These are phyloP conservation scores for Rhingia campestris DNA, from an alignment of 2,888 invertebrate species.

Conservation along the genomic window DNA sequence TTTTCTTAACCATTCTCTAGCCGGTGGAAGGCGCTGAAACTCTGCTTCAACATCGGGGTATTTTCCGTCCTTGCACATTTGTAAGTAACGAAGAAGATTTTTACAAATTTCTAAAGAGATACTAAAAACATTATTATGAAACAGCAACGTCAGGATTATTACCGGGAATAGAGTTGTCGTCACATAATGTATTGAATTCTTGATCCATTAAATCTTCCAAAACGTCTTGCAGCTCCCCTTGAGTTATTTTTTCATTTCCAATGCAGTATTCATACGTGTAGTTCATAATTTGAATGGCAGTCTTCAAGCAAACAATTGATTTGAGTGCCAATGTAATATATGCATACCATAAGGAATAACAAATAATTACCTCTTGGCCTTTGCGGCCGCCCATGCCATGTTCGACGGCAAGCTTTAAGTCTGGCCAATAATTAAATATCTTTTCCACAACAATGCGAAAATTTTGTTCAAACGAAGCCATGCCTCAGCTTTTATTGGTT, in stretches of 20 bases:
- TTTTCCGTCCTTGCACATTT: constrained; percentile 84
- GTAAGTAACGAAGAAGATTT: constrained; percentile 84
- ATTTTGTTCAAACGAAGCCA: constrained; percentile 72
- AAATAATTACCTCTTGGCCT: constrained; percentile 85
- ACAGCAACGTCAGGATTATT: constrained; percentile 23
- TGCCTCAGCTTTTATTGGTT: not conserved
- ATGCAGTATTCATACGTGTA: constrained; percentile 87
- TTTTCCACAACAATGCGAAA: constrained; percentile 87
- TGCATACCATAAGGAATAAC: not conserved
- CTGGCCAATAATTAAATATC: constrained; percentile 89
- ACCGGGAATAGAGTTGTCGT: constrained; percentile 88
- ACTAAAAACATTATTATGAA: not conserved
- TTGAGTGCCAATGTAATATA: not conserved
- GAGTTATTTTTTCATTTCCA: constrained; percentile 84
- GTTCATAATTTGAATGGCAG: constrained; percentile 86
- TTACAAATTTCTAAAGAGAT: constrained; percentile 84
- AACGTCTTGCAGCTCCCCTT: constrained; percentile 86
- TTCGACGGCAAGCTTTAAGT: constrained; percentile 88
- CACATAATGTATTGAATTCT: constrained; percentile 88
- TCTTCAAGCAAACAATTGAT: constrained; percentile 82
- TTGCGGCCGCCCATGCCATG: constrained; percentile 89
- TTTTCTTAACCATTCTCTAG: constrained; percentile 85
- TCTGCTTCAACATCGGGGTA: constrained; percentile 85
- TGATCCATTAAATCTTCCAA: constrained; percentile 89
- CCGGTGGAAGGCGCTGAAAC: constrained; percentile 85